Percentiles rank a stretch among this genome's conserved stretches.
phyloP scores from a whole-genome alignment of 2,797 vertebrate species.

The Nannoperca australis region DNA sequence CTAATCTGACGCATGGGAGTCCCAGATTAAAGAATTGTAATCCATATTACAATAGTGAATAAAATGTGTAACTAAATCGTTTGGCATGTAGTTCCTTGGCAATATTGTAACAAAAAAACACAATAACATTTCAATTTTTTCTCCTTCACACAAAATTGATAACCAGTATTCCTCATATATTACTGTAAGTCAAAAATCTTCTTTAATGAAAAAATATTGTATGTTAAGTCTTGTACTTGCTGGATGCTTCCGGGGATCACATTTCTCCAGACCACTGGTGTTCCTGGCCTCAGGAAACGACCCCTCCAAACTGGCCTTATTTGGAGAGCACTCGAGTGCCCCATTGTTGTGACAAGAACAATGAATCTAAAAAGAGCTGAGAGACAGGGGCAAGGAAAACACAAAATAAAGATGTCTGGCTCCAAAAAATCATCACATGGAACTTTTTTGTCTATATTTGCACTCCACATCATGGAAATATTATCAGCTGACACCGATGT shows the following conservation, averaged over 20 bases:
- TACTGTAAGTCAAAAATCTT: not conserved
- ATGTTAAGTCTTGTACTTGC: conserved; percentile 11
- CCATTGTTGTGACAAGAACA: conserved; percentile 81
- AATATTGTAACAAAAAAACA: conserved; percentile 5
- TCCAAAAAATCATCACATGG: conserved; percentile 64
- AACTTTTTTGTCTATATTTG: conserved; percentile 65
- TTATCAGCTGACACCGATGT: conserved; percentile 67
- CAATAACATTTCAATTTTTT: conserved; percentile 13
- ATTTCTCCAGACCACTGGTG: conserved; percentile 50
- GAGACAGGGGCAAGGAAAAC: conserved; percentile 71
- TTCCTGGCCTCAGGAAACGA: conserved; percentile 65
- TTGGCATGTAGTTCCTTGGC: conserved; percentile 26
- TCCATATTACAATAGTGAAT: conserved; percentile 36
- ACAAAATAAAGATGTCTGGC: conserved; percentile 70
- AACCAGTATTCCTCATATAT: not conserved
- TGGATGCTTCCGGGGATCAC: conserved; percentile 54
- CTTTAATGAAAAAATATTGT: conserved; percentile 11
- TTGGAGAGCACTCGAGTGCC: conserved; percentile 70
- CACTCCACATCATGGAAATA: conserved; percentile 76
- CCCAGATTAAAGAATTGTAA: conserved; percentile 55
- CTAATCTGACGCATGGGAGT: conserved; percentile 73
- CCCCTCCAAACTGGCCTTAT: conserved; percentile 73
- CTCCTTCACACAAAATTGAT: conserved; percentile 31
- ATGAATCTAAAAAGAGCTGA: conserved; percentile 78
- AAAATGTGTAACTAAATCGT: conserved; percentile 49